Evolutionary conservation across 2,888 invertebrate genomes (phyloP).

Genomic region (Eupithecia subfuscata): DNA sequence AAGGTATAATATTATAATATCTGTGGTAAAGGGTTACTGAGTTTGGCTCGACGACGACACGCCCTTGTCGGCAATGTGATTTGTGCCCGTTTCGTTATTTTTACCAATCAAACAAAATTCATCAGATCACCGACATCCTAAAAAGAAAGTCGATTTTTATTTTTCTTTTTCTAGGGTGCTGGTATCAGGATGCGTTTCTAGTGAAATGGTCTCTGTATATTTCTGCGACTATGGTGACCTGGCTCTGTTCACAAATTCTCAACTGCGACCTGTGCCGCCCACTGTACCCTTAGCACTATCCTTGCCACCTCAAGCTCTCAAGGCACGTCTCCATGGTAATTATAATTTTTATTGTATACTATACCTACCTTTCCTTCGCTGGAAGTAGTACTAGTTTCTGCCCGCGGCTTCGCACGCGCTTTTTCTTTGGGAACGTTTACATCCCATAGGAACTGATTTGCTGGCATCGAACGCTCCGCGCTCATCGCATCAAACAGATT

Average conservation of each 20-base stretch:
- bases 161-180: slow-evolving; percentile 66
- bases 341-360: not conserved
- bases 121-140: not conserved
- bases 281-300: slow-evolving; percentile 69
- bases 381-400: not conserved
- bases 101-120: not conserved
- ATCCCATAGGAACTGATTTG: too few relatives aligned
- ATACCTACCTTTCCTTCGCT: too few relatives aligned
- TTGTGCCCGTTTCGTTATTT: not conserved
- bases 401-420: not conserved
- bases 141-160: not conserved
- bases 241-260: slow-evolving; percentile 66
- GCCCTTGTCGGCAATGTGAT: not conserved
- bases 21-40: too few relatives aligned
- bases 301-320: slow-evolving; percentile 77
- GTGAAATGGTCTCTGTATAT: slow-evolving; percentile 82
- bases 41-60: not conserved
- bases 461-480: too few relatives aligned
- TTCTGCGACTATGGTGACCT: slow-evolving; percentile 87
- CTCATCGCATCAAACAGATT: too few relatives aligned
- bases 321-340: slow-evolving; percentile 77
- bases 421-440: not conserved
- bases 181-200: slow-evolving; percentile 76
- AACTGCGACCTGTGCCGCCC: slow-evolving; percentile 69
- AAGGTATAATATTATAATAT: too few relatives aligned